phyloP scores from a whole-genome alignment of 2,113 vertebrate genomes.

The Indicator indicator region DNA sequence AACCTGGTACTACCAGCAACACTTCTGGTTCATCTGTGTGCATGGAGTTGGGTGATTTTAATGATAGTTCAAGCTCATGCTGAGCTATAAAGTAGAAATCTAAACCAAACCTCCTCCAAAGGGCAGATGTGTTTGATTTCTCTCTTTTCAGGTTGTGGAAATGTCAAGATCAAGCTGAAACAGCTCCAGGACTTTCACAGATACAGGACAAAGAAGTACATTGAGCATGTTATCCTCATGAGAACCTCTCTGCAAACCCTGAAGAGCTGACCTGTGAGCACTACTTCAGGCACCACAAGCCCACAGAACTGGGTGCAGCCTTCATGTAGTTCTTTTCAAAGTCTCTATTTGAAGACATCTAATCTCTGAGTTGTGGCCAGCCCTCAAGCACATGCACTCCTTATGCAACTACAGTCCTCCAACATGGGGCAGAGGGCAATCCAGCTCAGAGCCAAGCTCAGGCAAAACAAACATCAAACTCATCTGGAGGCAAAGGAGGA shows the following conservation, averaged over 20 bases:
- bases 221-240: neutral
- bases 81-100: neutral
- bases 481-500: neutral
- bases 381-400: neutral
- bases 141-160: neutral
- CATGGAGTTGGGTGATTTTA: neutral
- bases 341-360: rapidly evolving
- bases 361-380: neutral
- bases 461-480: neutral
- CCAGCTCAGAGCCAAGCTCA: neutral
- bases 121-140: neutral
- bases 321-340: neutral
- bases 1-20: neutral
- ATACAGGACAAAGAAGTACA: neutral
- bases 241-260: neutral
- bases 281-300: neutral
- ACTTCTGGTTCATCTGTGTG: neutral
- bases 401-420: neutral
- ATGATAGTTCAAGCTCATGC: neutral
- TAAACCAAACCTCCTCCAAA: neutral
- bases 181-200: neutral
- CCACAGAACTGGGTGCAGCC: neutral
- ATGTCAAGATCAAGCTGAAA: neutral
- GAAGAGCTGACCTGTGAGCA: neutral
- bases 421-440: neutral